Conservation (phyloP, 1,140 invertebrate genomes). For the Mylabris phalerata region DNA sequence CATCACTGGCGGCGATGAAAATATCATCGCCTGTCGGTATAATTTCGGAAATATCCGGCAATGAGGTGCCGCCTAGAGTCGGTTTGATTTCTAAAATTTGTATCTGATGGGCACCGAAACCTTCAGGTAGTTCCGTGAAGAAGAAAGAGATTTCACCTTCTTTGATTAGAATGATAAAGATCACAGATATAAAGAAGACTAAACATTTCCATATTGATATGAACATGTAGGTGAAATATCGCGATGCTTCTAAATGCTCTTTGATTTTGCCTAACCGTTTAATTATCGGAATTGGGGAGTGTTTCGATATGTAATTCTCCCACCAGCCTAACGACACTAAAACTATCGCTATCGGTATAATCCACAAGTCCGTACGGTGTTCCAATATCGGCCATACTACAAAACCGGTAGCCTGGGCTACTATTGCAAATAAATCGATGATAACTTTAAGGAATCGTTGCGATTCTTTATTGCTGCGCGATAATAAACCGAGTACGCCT, state of each 20-base stretch:
- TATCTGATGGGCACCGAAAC: conserved; percentile 73
- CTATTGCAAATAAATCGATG: conserved; percentile 73
- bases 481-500: conserved; percentile 68
- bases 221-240: conserved; percentile 86
- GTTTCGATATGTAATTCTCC: conserved; percentile 90
- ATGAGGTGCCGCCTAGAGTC: conserved; percentile 45
- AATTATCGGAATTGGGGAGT: conserved; percentile 73
- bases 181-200: conserved; percentile 65
- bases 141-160: conserved; percentile 70
- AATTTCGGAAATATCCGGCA: conserved; percentile 69
- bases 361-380: conserved; percentile 62
- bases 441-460: conserved; percentile 71
- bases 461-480: conserved; percentile 71
- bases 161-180: conserved; percentile 67
- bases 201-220: conserved; percentile 85
- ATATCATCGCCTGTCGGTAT: conserved; percentile 64
- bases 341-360: conserved; percentile 75
- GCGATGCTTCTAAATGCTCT: conserved; percentile 67
- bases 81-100: conserved; percentile 64
- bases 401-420: conserved; percentile 81
- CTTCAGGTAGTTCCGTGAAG: conserved; percentile 65
- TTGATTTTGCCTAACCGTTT: conserved; percentile 74
- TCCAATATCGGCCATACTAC: conserved; percentile 82
- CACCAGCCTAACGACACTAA: conserved; percentile 90
- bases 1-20: conserved; percentile 59